Conservation (phyloP, 2,113 vertebrate genomes). For the Sceloporus undulatus region DNA sequence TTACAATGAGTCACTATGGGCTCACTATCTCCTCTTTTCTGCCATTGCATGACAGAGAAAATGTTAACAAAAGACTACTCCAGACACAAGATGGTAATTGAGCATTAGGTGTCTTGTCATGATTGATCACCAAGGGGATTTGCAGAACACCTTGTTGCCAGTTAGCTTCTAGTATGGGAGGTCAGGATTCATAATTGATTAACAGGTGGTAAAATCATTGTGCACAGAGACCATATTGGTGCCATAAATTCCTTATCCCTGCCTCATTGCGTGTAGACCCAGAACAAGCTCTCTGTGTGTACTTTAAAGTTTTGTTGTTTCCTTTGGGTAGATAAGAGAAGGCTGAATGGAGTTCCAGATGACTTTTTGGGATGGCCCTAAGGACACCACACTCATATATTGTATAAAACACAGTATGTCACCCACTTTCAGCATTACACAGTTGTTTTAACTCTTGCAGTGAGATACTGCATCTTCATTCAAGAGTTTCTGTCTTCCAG, state of each 20-base stretch:
- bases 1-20: not conserved
- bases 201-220: conserved; percentile 63
- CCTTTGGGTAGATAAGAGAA: conserved; percentile 44
- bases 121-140: conserved; percentile 48
- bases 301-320: conserved; percentile 52
- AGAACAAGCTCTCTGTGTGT: conserved; percentile 34
- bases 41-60: not conserved
- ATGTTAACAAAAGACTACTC: not conserved
- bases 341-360: conserved; percentile 61
- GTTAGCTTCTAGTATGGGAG: conserved; percentile 53
- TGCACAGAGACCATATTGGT: conserved; percentile 48
- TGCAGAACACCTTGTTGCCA: conserved; percentile 54
- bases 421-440: conserved; percentile 31
- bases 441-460: conserved; percentile 25
- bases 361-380: conserved; percentile 44
- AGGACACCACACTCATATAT: conserved; percentile 39
- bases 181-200: conserved; percentile 71
- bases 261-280: conserved; percentile 58
- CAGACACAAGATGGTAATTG: not conserved
- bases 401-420: conserved; percentile 52
- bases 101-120: conserved; percentile 40
- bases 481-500: not conserved
- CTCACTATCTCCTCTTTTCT: not conserved
- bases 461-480: conserved; percentile 43
- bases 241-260: conserved; percentile 65